A percentile compares a stretch with the other conserved stretches of the same genome.
Evolutionary conservation across 1,140 invertebrate genomes (phyloP).

Genomic region (Helicoverpa zea): DNA sequence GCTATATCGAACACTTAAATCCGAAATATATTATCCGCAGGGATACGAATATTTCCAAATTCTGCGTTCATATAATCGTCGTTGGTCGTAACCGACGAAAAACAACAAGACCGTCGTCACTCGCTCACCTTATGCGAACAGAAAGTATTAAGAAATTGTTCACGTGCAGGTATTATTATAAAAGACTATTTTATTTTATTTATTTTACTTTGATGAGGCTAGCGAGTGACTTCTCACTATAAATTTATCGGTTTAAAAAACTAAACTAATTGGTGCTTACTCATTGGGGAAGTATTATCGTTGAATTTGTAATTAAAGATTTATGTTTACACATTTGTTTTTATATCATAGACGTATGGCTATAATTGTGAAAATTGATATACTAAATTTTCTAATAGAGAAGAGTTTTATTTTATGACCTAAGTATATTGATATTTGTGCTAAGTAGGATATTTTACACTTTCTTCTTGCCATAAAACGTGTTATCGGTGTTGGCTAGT

Average conservation of each 20-base stretch:
- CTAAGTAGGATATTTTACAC: not conserved
- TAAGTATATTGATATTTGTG: not conserved
- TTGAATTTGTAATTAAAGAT: slow-evolving; percentile 67
- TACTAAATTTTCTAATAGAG: slow-evolving; percentile 82
- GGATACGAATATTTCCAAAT: slow-evolving; percentile 7
- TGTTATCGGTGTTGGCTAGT: not conserved
- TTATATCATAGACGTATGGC: slow-evolving; percentile 64
- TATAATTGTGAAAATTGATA: slow-evolving; percentile 80
- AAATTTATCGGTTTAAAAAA: slow-evolving; percentile 10
- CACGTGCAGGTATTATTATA: slow-evolving; percentile 32
- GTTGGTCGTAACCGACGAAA: slow-evolving; percentile 11
- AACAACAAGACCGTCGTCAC: slow-evolving; percentile 7
- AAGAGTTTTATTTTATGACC: slow-evolving; percentile 69
- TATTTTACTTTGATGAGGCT: slow-evolving; percentile 36
- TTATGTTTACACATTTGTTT: slow-evolving; percentile 70
- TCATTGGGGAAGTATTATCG: slow-evolving; percentile 70
- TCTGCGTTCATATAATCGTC: not conserved
- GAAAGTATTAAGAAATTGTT: slow-evolving; percentile 35
- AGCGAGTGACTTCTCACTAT: slow-evolving; percentile 39
- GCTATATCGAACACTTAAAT: slow-evolving; percentile 4
- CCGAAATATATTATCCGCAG: not conserved
- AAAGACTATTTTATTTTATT: slow-evolving; percentile 43
- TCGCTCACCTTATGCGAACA: slow-evolving; percentile 33
- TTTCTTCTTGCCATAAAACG: not conserved
- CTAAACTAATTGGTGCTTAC: slow-evolving; percentile 66